Evolutionary conservation across 2,888 invertebrate genomes (phyloP).

Genomic region (Agapetus fuscipes): DNA sequence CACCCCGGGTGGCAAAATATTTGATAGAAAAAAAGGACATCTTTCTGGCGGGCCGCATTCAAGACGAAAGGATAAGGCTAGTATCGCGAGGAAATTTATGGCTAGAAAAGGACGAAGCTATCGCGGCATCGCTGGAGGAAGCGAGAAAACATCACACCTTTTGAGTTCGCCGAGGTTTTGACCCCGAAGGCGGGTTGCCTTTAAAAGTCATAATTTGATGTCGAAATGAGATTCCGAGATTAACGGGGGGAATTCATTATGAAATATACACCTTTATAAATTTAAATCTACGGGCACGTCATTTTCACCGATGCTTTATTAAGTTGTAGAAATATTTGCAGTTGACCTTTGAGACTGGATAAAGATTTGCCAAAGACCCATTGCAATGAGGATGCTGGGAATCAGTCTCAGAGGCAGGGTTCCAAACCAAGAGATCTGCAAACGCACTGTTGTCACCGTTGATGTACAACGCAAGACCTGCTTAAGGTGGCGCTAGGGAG

Average conservation of each 20-base stretch:
- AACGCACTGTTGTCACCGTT: no score
- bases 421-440: no score
- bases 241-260: constrained; percentile 3
- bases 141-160: constrained; percentile 3
- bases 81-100: constrained; percentile 10
- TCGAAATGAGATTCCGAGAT: constrained; percentile 7
- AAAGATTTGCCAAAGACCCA: no score
- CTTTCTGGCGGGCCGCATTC: background rate
- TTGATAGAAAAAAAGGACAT: constrained; percentile 7
- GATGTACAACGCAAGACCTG: no score
- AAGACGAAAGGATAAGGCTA: background rate
- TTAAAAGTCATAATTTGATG: constrained; percentile 12
- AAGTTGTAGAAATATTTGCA: no score
- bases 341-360: no score
- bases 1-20: constrained; percentile 14
- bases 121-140: background rate
- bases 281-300: no score
- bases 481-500: no score
- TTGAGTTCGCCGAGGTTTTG: constrained; percentile 11
- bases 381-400: no score
- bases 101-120: constrained; percentile 1
- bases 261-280: no score
- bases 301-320: no score
- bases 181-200: constrained; percentile 10
- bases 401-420: no score